Evolutionary conservation across 1,140 invertebrate species (phyloP).

Genomic region (Diabrotica undecimpunctata): DNA sequence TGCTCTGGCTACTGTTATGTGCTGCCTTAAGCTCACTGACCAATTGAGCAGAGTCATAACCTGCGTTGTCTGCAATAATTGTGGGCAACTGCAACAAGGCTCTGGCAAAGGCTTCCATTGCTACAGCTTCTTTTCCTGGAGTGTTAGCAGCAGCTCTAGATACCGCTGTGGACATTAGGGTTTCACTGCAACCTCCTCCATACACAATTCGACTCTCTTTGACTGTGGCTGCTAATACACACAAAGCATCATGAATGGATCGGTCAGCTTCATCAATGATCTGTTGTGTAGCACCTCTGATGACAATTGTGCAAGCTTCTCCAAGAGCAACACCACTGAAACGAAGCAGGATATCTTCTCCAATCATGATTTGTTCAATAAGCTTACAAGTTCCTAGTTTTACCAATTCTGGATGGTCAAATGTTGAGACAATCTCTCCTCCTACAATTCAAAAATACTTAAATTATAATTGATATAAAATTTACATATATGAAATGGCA

Average conservation of each 20-base stretch:
- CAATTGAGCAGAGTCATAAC: slow-evolving; percentile 95
- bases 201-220: slow-evolving; percentile 87
- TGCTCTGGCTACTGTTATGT: slow-evolving; percentile 71
- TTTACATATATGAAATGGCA: not conserved
- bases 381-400: slow-evolving; percentile 92
- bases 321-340: slow-evolving; percentile 94
- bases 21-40: slow-evolving; percentile 85
- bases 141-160: slow-evolving; percentile 78
- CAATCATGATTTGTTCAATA: slow-evolving; percentile 96
- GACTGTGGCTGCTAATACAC: slow-evolving; percentile 93
- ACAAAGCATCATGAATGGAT: slow-evolving; percentile 96
- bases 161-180: slow-evolving; percentile 94
- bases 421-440: slow-evolving; percentile 98
- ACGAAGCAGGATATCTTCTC: slow-evolving; percentile 92
- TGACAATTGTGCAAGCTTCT: slow-evolving; percentile 95
- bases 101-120: slow-evolving; percentile 92
- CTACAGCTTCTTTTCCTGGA: slow-evolving; percentile 95
- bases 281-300: slow-evolving; percentile 98
- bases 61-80: slow-evolving; percentile 97
- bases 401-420: slow-evolving; percentile 88
- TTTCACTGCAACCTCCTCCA: slow-evolving; percentile 91
- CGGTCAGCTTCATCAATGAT: slow-evolving; percentile 98
- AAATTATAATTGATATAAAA: not conserved
- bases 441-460: slow-evolving; percentile 50
- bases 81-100: slow-evolving; percentile 87